phyloP scores from a whole-genome alignment of 2,888 invertebrate genomes.

The Margaritifera margaritifera region DNA sequence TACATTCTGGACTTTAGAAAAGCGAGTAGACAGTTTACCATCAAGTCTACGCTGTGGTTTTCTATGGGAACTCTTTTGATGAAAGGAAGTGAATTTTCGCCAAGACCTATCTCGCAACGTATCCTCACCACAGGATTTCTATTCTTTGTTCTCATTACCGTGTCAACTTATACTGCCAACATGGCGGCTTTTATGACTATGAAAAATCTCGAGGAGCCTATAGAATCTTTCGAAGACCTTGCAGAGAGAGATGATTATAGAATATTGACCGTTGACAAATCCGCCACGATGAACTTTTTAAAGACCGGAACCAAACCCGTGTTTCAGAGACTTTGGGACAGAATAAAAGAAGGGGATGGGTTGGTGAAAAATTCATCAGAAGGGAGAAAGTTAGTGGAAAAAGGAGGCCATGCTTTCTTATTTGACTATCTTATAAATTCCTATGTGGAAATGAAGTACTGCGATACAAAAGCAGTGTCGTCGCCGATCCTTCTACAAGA shows the following conservation, averaged over 20 bases:
- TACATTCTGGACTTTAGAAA: conserved; percentile 55
- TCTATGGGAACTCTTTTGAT: conserved; percentile 59
- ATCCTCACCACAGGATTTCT: conserved; percentile 62
- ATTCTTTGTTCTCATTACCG: conserved; percentile 65
- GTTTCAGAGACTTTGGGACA: conserved; percentile 46
- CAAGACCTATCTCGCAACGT: conserved; percentile 56
- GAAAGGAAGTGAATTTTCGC: conserved; percentile 63
- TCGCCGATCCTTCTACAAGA: conserved; percentile 61
- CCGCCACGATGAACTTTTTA: conserved; percentile 60
- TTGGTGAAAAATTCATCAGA: conserved; percentile 34
- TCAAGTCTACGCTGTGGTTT: conserved; percentile 58
- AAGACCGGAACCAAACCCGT: conserved; percentile 35
- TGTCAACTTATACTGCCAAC: conserved; percentile 66
- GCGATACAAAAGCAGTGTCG: conserved; percentile 52
- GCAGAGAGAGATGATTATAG: conserved; percentile 40
- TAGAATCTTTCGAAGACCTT: conserved; percentile 53
- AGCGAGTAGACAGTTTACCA: conserved; percentile 51
- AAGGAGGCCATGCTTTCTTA: conserved; percentile 51
- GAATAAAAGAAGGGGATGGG: conserved; percentile 31
- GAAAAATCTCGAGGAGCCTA: conserved; percentile 52
- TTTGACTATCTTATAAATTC: conserved; percentile 62
- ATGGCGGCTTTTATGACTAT: conserved; percentile 67
- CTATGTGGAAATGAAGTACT: conserved; percentile 52
- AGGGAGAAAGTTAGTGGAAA: conserved; percentile 30
- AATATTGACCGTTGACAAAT: conserved; percentile 52